These are phyloP conservation scores for Varanus komodoensis DNA, from an alignment of 2,113 vertebrate species.

Conservation along the genomic window DNA sequence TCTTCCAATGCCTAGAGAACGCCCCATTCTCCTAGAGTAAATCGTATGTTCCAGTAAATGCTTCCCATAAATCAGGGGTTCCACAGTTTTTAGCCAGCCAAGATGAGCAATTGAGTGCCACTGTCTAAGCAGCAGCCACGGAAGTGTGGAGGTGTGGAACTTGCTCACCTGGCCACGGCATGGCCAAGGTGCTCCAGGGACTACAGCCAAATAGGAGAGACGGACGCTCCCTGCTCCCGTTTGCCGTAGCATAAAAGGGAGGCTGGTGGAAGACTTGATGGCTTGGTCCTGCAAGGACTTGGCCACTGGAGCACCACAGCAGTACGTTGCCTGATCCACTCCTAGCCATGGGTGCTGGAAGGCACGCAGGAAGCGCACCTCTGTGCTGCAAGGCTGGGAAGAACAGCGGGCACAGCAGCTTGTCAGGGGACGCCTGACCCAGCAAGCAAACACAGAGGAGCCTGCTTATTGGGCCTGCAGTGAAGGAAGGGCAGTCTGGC, in stretches of 20 bases:
- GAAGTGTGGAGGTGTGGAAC: no score
- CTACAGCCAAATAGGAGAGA: neutral
- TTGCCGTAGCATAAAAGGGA: neutral
- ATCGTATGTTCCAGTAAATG: neutral
- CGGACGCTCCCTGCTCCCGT: neutral
- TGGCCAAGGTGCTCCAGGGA: neutral
- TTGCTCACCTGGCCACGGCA: neutral
- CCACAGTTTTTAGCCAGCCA: no score
- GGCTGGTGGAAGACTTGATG: neutral
- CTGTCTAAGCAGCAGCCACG: no score
- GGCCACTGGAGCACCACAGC: neutral
- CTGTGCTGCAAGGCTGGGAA: neutral
- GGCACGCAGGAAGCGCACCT: neutral
- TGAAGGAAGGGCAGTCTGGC: neutral
- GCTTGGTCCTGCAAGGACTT: neutral
- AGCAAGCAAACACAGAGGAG: neutral
- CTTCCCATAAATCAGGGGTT: neutral
- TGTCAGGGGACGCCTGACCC: neutral
- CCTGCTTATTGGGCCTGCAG: neutral
- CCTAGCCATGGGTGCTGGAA: neutral
- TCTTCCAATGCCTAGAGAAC: neutral
- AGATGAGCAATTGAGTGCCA: neutral
- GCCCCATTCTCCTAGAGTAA: neutral
- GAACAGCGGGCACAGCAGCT: neutral
- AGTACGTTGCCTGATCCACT: neutral